phyloP scores from a whole-genome alignment of 1,140 invertebrate genomes.

The Monochamus saltuarius region DNA sequence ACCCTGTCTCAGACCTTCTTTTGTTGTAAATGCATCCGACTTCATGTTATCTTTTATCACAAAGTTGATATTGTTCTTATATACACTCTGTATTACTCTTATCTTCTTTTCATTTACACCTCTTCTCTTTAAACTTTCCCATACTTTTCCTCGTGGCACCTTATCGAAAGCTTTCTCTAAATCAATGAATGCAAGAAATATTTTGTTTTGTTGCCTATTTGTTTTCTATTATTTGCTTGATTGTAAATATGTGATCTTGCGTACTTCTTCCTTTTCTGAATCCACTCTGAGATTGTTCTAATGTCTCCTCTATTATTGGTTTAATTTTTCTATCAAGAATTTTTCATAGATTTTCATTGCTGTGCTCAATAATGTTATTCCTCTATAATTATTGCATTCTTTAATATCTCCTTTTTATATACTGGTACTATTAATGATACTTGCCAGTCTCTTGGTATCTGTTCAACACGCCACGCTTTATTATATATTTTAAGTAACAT shows the following conservation, averaged over 20 bases:
- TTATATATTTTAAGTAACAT: not conserved
- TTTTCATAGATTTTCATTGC: too few species aligned
- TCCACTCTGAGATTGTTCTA: not conserved
- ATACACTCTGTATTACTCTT: not conserved
- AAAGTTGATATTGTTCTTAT: not conserved
- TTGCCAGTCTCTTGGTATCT: not conserved
- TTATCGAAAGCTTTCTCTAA: not conserved
- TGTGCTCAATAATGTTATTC: too few species aligned
- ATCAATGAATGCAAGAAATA: not conserved
- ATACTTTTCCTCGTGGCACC: not conserved
- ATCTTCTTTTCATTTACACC: not conserved
- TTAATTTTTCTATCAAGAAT: too few species aligned
- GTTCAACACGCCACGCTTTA: not conserved
- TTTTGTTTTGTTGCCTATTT: not conserved
- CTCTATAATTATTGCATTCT: too few species aligned
- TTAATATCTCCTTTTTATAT: not conserved
- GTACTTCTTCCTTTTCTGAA: constrained; percentile 1
- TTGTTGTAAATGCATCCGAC: not conserved
- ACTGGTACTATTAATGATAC: not conserved
- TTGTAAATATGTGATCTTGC: not conserved
- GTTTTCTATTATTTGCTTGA: constrained; percentile 3
- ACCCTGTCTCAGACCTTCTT: not conserved
- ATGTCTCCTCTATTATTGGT: not conserved
- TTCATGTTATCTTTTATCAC: not conserved
- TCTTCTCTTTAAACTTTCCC: not conserved